Conservation (phyloP, 2,113 vertebrate genomes). For the Tricholaema leucomelas region DNA sequence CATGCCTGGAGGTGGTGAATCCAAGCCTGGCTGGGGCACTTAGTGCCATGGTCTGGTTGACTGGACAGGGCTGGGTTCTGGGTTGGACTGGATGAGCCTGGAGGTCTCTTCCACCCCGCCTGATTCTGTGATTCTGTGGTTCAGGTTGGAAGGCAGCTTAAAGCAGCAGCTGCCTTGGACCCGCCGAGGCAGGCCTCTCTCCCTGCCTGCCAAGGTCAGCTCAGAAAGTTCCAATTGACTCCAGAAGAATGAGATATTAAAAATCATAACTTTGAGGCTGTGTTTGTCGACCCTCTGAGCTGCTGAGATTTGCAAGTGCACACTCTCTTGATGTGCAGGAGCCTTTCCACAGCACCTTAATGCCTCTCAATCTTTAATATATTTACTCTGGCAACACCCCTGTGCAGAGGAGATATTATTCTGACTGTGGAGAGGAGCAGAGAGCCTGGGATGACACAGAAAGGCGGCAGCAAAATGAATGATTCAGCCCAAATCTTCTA, state of each 20-base stretch:
- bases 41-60: too few relatives aligned
- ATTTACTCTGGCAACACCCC: slow-evolving; percentile 31
- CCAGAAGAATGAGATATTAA: slow-evolving; percentile 38
- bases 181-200: not conserved
- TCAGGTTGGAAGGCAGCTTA: too few relatives aligned
- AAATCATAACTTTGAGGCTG: slow-evolving; percentile 16
- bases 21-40: too few relatives aligned
- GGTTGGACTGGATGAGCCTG: too few relatives aligned
- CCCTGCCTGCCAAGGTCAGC: not conserved
- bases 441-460: slow-evolving; percentile 18
- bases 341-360: slow-evolving; percentile 21
- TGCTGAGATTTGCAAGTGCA: not conserved
- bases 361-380: slow-evolving; percentile 36
- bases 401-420: not conserved
- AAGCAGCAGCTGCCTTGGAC: not conserved
- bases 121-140: too few relatives aligned
- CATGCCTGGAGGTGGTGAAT: too few relatives aligned
- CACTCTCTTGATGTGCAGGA: not conserved
- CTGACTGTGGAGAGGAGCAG: not conserved
- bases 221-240: not conserved
- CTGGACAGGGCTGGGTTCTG: too few relatives aligned
- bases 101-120: too few relatives aligned
- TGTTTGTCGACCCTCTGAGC: not conserved
- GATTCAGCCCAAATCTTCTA: slow-evolving; percentile 10
- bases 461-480: slow-evolving; percentile 42